Conservation (phyloP, 2,113 vertebrate genomes). For the Pyxicephalus adspersus region DNA sequence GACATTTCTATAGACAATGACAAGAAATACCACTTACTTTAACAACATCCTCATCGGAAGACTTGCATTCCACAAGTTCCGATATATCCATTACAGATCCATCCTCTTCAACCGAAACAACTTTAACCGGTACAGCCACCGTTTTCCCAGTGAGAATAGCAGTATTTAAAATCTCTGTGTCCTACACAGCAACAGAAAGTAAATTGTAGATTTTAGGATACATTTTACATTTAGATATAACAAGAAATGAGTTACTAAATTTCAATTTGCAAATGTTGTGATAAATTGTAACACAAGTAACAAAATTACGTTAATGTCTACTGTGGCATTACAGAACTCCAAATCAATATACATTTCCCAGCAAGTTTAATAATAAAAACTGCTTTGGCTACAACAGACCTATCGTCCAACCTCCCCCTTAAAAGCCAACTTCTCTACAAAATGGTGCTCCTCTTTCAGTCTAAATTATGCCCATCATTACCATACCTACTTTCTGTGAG, state of each 20-base stretch:
- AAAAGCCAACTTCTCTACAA: too few species aligned
- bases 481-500: too few species aligned
- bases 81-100: conserved; percentile 84
- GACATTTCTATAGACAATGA: neutral
- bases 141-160: conserved; percentile 90
- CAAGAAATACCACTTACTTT: conserved; percentile 76
- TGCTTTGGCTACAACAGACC: too few species aligned
- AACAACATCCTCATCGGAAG: conserved; percentile 86
- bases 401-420: too few species aligned
- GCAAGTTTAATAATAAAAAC: too few species aligned
- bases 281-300: neutral
- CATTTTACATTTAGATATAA: neutral
- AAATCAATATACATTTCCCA: too few species aligned
- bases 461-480: too few species aligned
- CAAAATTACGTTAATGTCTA: too few species aligned
- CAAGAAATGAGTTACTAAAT: too few species aligned
- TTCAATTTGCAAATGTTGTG: neutral
- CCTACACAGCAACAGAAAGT: conserved; percentile 69
- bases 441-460: too few species aligned
- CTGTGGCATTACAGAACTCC: too few species aligned
- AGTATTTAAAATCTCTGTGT: conserved; percentile 91
- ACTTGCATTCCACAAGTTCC: conserved; percentile 83
- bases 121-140: conserved; percentile 86
- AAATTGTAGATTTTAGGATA: neutral
- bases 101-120: conserved; percentile 85